Evolutionary conservation across 2,888 invertebrate genomes (phyloP).

Genomic region (Eilema sororculum): DNA sequence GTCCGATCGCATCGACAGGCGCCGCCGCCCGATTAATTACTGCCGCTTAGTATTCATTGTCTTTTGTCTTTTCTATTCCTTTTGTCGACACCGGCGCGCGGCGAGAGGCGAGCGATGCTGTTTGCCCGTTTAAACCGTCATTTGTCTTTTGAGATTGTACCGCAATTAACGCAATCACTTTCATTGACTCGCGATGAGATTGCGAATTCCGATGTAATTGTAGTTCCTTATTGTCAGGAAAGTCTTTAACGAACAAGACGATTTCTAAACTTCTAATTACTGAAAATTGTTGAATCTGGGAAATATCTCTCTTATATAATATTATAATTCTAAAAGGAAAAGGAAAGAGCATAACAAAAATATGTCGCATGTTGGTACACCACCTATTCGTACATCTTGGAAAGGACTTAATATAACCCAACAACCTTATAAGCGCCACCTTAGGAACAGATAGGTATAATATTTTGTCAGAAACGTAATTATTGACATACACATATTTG

Average conservation of each 20-base stretch:
- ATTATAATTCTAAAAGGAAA: too few species aligned
- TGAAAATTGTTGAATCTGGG: background rate
- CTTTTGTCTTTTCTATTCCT: constrained; percentile 27
- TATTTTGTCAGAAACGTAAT: too few species aligned
- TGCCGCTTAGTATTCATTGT: constrained; percentile 40
- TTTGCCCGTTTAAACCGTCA: constrained; percentile 20
- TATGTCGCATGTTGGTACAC: too few species aligned
- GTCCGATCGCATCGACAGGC: constrained; percentile 16
- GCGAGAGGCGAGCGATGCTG: constrained; percentile 19
- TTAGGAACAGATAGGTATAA: too few species aligned
- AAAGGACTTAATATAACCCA: too few species aligned
- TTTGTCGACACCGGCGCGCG: constrained; percentile 14
- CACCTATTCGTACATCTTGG: too few species aligned
- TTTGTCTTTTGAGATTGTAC: constrained; percentile 20
- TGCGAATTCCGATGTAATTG: background rate
- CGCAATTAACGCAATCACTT: constrained; percentile 18
- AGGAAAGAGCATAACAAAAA: too few species aligned
- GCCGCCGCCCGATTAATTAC: constrained; percentile 36
- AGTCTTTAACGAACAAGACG: background rate
- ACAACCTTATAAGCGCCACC: too few species aligned
- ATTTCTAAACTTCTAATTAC: background rate
- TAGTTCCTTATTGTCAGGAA: background rate
- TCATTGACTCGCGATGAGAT: constrained; percentile 11
- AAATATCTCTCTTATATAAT: background rate
- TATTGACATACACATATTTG: too few species aligned